Evolutionary conservation across 2,113 vertebrate species (phyloP), one percentile per base, ranked within the genome.

Genomic region (Neodon shergylaensis): DNA sequence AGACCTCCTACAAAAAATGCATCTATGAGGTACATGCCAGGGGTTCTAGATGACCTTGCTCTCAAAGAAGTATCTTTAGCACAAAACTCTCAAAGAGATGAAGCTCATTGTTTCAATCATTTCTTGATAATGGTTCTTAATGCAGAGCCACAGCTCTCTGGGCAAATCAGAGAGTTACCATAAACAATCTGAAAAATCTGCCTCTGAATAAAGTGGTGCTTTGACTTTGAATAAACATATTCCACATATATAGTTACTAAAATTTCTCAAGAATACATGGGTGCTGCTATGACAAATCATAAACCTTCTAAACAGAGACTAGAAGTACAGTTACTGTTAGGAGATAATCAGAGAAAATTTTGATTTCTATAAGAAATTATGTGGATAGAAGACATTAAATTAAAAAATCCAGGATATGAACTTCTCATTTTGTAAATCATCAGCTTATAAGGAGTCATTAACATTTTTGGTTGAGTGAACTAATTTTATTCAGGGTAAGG

Each of bases 41-140:
- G 86, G n/a, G 1, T 5, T 85, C 58, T 52, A 66, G 22, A 28
- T 52, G 49, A 72, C 33, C 16, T 12, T 79, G 2, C 6, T 42
- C 84, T 58, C 49, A 47, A 14, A 24, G 84, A 92, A 76, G 1
- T 78, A 88, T 65, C 19, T 68, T 86, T 42, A 58, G 36, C 58
- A 89, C 14, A 68, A 92, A 96, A 78, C 22, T 81, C 96, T 65
- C 14, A 52, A 91, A 78, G 81, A 73, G 26, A 90, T 89, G 86
- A 52, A 93, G 52, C 36, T 93, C 83, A 21, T 49, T 82, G 6
- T 42, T 96, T 93, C 39, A 94, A 47, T 86, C 22, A 83, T 88
- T 92, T 94, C 22, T 93, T 90, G 36, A 88, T 16, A 63, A 24
- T 61, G 28, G 58, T 76, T 94, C 28, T 72, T 95, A 95, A 81